Base-by-base conservation (phyloP, 2,797 vertebrate species). In the Orestias chungarensis region DNA sequence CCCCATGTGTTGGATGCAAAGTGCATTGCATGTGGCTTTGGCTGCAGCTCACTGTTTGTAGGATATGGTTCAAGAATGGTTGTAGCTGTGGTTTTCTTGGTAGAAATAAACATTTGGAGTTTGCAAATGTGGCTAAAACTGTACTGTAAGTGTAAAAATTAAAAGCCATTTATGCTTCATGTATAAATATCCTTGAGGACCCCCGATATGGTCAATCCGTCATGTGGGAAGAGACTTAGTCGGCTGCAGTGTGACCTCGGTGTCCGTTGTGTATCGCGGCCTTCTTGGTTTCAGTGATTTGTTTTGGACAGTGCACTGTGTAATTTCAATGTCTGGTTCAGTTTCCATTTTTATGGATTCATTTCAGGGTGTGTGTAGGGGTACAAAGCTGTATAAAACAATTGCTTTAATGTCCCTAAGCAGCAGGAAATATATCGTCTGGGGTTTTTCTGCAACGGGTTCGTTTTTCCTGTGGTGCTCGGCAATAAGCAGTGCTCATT, bases 281-380 rank as follows among this genome's bases (percentile, higher is more conserved):
- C 85, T 74, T 94, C 85, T 80, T 91, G 82, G 90, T 90, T 79
- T 78, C 68, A 75, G 66, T 69, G 83, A 87, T 92, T 93, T 93
- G 85, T 91, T 75, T 94, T 95, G 94, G 94, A 92, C 44, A 1
- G 4, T 9, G 49, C 66, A 83, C 85, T 61, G 69, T 95, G 84
- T 94, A 94, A 95, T 94, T 95, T 93, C 88, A 84, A 79, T 89
- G 94, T 95, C 94, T 95, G 78, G 88, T 90, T 69, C 73, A 73
- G 86, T 59, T 74, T 89, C 74, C 81, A 66, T 90, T 90, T 93
- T 89, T 75, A 79, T 89, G 86, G 74, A 81, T 74, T 66, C 55
- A 38, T 81, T 84, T 87, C 62, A 70, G 76, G 75, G 76, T 68
- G 12, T 68, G 12, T 54, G 80, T 40, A 38, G 38, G 83, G 83